Percentiles rank a stretch among this genome's conserved stretches.
Evolutionary conservation across 1,140 invertebrate species (phyloP).

Genomic region (Drosophila elegans): DNA sequence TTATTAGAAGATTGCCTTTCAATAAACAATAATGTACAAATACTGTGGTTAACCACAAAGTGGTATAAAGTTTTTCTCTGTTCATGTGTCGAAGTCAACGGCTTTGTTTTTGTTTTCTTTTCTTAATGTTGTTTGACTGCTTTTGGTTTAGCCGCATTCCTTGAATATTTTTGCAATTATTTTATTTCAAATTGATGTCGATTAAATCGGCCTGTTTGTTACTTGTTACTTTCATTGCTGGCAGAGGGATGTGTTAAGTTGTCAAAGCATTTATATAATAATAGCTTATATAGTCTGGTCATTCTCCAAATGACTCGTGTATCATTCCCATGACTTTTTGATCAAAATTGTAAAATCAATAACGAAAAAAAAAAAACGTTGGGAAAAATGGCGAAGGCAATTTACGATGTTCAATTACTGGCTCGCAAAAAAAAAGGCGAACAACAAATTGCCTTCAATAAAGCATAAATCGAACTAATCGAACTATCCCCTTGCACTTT

Average conservation of each 20-base stretch:
- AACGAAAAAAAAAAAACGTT: background rate
- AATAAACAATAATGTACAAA: background rate
- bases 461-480: constrained; percentile 70
- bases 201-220: constrained; percentile 29
- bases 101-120: constrained; percentile 23
- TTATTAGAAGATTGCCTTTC: too few species aligned
- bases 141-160: constrained; percentile 66
- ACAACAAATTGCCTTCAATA: constrained; percentile 73
- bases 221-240: constrained; percentile 22
- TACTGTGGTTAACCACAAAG: background rate
- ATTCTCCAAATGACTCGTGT: constrained; percentile 6
- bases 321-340: constrained; percentile 44
- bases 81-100: constrained; percentile 39
- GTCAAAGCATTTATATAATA: constrained; percentile 44
- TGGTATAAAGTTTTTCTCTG: constrained; percentile 11
- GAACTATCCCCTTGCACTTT: constrained; percentile 9
- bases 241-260: constrained; percentile 12
- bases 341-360: constrained; percentile 49
- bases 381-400: constrained; percentile 36
- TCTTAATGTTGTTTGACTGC: constrained; percentile 44
- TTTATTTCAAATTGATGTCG: constrained; percentile 51
- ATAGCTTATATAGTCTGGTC: background rate
- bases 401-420: constrained; percentile 72
- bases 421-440: constrained; percentile 24
- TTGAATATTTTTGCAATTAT: constrained; percentile 68